These are phyloP conservation scores for Proctacanthus coquilletti DNA, from an alignment of 1,140 invertebrate genomes.

Conservation along the genomic window DNA sequence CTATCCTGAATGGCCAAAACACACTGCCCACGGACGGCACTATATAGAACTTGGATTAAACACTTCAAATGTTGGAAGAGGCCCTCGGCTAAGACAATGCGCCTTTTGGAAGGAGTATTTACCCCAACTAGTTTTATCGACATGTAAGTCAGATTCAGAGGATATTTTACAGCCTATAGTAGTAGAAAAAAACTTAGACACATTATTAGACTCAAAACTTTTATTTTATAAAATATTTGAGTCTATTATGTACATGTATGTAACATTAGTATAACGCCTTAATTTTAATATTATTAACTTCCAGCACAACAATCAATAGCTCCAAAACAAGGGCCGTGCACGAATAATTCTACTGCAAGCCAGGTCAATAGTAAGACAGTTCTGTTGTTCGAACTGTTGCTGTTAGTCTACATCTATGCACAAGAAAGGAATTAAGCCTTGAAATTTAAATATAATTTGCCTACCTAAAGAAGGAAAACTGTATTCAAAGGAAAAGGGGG, in stretches of 20 bases:
- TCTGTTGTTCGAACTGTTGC: too few relatives aligned
- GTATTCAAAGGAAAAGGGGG: too few relatives aligned
- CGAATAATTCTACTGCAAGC: too few relatives aligned
- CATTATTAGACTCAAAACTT: not conserved
- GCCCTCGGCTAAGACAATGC: conserved; percentile 77
- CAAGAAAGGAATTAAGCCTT: too few relatives aligned
- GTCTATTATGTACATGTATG: too few relatives aligned
- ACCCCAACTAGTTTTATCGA: conserved; percentile 66
- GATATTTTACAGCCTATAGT: not conserved
- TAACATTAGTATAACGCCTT: too few relatives aligned
- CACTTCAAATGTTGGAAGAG: conserved; percentile 62
- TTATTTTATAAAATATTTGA: conserved; percentile 1
- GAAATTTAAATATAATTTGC: too few relatives aligned
- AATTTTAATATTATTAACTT: not conserved
- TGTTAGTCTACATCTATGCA: too few relatives aligned
- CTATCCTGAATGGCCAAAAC: conserved; percentile 59
- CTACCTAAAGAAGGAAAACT: too few relatives aligned
- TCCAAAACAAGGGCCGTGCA: not conserved
- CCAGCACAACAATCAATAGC: not conserved
- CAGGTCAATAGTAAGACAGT: too few relatives aligned
- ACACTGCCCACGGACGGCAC: conserved; percentile 66
- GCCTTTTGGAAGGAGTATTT: conserved; percentile 94
- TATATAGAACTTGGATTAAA: conserved; percentile 73
- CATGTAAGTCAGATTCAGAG: conserved; percentile 28
- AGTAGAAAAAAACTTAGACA: not conserved